Conservation (phyloP, 1,140 invertebrate genomes). For the Trichogramma pretiosum region DNA sequence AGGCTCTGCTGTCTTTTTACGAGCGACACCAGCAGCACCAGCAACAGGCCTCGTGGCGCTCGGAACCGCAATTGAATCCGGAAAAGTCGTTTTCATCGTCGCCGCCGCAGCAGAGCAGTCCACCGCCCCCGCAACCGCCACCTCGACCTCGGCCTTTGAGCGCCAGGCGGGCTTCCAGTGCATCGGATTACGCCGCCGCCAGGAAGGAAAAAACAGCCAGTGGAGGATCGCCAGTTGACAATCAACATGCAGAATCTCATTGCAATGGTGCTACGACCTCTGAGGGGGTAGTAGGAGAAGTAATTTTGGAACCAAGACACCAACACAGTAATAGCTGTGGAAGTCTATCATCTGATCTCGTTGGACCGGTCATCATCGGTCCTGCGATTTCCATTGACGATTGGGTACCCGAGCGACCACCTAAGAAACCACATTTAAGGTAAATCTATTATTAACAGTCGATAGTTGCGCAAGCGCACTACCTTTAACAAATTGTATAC, state of each 20-base stretch:
- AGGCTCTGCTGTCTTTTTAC: conserved; percentile 76
- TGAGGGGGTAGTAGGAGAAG: too few species aligned
- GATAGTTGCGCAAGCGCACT: conserved; percentile 4
- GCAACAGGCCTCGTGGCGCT: conserved; percentile 53
- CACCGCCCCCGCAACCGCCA: conserved; percentile 49
- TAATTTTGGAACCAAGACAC: conserved; percentile 38
- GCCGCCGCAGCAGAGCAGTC: conserved; percentile 21
- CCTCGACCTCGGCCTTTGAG: conserved; percentile 47
- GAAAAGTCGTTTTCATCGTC: conserved; percentile 18
- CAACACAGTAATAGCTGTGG: conserved; percentile 56
- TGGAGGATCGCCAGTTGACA: background rate
- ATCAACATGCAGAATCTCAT: background rate
- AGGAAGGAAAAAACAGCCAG: conserved; percentile 32
- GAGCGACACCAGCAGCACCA: conserved; percentile 55
- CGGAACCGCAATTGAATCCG: conserved; percentile 49
- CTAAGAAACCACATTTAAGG: conserved; percentile 66
- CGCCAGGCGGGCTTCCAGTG: conserved; percentile 56
- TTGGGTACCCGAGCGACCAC: conserved; percentile 62
- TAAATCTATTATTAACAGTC: conserved; percentile 30
- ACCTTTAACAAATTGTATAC: conserved; percentile 1
- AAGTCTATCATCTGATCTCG: conserved; percentile 50
- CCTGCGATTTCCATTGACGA: conserved; percentile 58
- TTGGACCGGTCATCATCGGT: conserved; percentile 57
- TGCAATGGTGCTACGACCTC: conserved; percentile 5
- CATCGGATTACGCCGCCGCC: conserved; percentile 56